A percentile compares a stretch with the other conserved stretches of the same genome.
These are phyloP conservation scores for Muscicapa striata DNA, from an alignment of 2,797 vertebrate genomes.

Conservation along the genomic window DNA sequence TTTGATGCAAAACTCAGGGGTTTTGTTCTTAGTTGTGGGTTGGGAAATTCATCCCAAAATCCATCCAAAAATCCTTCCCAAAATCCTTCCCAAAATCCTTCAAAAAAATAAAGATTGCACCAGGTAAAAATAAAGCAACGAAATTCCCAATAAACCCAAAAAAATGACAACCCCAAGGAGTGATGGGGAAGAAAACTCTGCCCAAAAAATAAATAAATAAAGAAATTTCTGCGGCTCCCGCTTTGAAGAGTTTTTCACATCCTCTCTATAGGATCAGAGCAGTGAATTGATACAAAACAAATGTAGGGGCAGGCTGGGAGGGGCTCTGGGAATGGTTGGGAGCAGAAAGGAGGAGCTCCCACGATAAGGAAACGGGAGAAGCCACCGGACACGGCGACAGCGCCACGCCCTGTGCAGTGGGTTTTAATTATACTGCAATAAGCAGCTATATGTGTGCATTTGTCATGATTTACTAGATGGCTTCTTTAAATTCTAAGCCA, in stretches of 20 bases:
- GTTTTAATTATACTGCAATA: slow-evolving; percentile 64
- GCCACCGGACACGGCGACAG: not conserved
- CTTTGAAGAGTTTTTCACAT: not conserved
- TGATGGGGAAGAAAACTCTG: fast-evolving
- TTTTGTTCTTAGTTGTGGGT: fast-evolving
- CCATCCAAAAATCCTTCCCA: no score
- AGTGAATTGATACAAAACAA: not conserved
- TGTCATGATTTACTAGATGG: slow-evolving; percentile 42
- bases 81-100: no score
- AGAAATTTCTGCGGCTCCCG: not conserved
- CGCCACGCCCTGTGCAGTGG: not conserved
- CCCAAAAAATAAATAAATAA: not conserved
- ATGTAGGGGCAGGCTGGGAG: not conserved
- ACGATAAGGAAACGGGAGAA: not conserved
- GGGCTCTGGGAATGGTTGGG: not conserved
- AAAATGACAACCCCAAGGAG: not conserved
- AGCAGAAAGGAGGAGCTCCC: slow-evolving; percentile 8
- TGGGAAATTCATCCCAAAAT: no score
- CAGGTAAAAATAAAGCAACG: not conserved
- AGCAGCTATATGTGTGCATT: slow-evolving; percentile 14
- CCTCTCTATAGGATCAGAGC: not conserved
- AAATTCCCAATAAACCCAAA: not conserved
- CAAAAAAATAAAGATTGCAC: not conserved
- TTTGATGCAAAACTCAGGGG: not conserved
- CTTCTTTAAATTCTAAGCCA: slow-evolving; percentile 37